A percentile compares a stretch with the other conserved stretches of the same genome.
Evolutionary conservation across 2,113 vertebrate species (phyloP).

Genomic region (Zapornia atra): DNA sequence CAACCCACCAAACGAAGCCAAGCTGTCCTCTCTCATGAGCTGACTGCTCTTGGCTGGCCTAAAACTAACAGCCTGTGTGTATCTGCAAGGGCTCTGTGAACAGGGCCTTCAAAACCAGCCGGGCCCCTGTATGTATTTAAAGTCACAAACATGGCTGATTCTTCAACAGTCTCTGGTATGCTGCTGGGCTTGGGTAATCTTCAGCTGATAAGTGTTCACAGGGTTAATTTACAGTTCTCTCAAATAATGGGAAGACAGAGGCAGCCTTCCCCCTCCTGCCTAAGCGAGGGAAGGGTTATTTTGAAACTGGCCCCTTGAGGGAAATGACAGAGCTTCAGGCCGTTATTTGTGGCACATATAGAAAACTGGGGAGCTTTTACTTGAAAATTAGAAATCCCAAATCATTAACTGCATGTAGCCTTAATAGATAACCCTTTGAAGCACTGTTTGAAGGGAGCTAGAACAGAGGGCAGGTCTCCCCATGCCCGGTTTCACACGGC

Average conservation of each 20-base stretch:
- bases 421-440: not conserved
- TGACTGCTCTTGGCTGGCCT: conserved; percentile 10
- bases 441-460: not conserved
- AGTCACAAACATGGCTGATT: not conserved
- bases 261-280: not conserved
- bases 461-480: not conserved
- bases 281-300: conserved; percentile 8
- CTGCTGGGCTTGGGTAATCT: conserved; percentile 5
- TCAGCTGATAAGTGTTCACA: not conserved
- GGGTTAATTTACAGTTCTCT: conserved; percentile 18
- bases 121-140: not conserved
- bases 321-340: not conserved
- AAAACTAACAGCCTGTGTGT: conserved; percentile 27
- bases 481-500: not conserved
- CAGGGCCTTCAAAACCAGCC: not conserved
- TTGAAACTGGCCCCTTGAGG: conserved; percentile 18
- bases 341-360: not conserved
- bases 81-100: conserved; percentile 6
- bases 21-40: conserved; percentile 12
- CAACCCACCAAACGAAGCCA: not conserved
- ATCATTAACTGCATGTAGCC: conserved; percentile 16
- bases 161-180: not conserved
- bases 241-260: conserved; percentile 48
- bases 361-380: not conserved
- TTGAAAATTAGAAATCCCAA: conserved; percentile 23